Percentiles rank a stretch among this genome's conserved stretches.
Conservation (phyloP, 2,888 invertebrate species). For the Callyntrura sp. region DNA sequence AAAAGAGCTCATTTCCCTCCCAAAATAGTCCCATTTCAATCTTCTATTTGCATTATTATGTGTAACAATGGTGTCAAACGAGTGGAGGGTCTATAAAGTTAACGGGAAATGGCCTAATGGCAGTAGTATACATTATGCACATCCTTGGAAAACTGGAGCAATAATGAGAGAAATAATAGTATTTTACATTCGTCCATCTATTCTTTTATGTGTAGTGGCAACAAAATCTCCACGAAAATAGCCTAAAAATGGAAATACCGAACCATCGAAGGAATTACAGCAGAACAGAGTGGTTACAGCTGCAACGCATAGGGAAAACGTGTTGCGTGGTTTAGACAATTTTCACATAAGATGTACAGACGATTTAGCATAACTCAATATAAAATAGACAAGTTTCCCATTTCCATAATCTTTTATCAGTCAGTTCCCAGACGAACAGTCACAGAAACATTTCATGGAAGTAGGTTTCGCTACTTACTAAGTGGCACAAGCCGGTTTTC, state of each 20-base stretch:
- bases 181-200: background rate
- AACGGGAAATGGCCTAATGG: constrained; percentile 13
- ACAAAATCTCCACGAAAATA: constrained; percentile 14
- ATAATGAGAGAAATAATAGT: background rate
- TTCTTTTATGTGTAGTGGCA: background rate
- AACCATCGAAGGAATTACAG: background rate
- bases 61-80: constrained; percentile 2
- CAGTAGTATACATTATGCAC: background rate
- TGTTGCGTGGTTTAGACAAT: too few species aligned
- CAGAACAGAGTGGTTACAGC: background rate
- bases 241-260: background rate
- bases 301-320: too few species aligned
- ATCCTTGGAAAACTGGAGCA: background rate
- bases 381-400: too few species aligned
- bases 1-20: background rate
- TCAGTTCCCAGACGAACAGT: too few species aligned
- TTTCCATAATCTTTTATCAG: too few species aligned
- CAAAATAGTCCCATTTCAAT: constrained; percentile 14
- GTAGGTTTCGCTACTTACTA: background rate
- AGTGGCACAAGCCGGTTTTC: background rate
- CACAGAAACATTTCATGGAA: too few species aligned
- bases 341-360: too few species aligned
- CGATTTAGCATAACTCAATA: too few species aligned
- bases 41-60: constrained; percentile 5
- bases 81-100: background rate